Conservation (phyloP, 35 echinoderm and acorn worm species). For the Nesometra sesokonis region DNA sequence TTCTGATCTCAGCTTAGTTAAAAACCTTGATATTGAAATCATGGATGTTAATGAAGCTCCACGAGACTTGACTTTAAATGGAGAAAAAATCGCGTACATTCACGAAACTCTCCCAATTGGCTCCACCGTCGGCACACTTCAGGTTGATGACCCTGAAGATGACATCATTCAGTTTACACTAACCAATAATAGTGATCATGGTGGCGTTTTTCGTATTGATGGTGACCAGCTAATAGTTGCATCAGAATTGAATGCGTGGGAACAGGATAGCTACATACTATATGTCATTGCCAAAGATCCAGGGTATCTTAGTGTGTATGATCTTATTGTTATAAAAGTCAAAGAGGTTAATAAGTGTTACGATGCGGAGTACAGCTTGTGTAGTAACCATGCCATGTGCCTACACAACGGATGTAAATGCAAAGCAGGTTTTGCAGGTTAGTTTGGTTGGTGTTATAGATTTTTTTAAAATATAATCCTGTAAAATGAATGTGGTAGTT, state of each 20-base stretch:
- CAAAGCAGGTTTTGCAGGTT: constrained; percentile 37
- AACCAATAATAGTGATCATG: background rate
- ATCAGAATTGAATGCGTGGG: constrained; percentile 16
- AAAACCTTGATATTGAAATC: constrained; percentile 15
- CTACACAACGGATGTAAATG: constrained; percentile 25
- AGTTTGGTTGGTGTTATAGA: background rate
- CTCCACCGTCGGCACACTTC: background rate
- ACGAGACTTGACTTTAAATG: constrained; percentile 14
- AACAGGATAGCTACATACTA: background rate
- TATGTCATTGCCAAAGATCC: constrained; percentile 6
- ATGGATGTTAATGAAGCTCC: constrained; percentile 17
- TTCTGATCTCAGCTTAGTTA: background rate
- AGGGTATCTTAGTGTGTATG: background rate
- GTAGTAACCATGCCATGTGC: constrained; percentile 28
- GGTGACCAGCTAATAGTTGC: constrained; percentile 4
- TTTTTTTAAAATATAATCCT: too few relatives aligned
- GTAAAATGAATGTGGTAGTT: too few relatives aligned
- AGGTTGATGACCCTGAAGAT: constrained; percentile 10
- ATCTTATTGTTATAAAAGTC: constrained; percentile 16
- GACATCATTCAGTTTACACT: background rate
- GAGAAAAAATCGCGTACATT: constrained; percentile 6
- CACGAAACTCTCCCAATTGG: constrained; percentile 11
- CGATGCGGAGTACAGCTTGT: constrained; percentile 1
- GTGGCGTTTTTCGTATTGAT: background rate
- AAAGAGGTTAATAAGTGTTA: constrained; percentile 25